Percentiles rank a stretch among this genome's conserved stretches.
Evolutionary conservation across 2,888 invertebrate species (phyloP).

Genomic region (Nysson spinosus): DNA sequence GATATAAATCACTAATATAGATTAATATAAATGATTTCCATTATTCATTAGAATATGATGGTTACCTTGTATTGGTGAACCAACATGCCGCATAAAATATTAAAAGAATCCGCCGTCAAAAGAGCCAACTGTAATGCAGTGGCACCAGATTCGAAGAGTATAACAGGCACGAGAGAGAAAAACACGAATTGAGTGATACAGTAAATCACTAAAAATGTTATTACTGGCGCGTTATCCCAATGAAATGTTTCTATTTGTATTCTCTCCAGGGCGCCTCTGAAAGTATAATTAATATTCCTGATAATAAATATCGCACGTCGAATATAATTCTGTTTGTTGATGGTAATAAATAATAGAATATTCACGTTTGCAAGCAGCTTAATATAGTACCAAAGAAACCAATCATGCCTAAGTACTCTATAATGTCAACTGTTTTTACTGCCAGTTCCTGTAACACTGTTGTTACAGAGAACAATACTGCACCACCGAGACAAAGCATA

Average conservation of each 20-base stretch:
- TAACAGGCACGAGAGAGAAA: slow-evolving; percentile 86
- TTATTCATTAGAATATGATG: slow-evolving; percentile 2
- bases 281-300: too few species aligned
- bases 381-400: slow-evolving; percentile 89
- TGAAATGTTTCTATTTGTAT: slow-evolving; percentile 83
- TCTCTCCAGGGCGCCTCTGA: slow-evolving; percentile 83
- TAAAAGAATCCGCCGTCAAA: slow-evolving; percentile 91
- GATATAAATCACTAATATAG: too few species aligned
- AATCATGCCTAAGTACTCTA: slow-evolving; percentile 89
- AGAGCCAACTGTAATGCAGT: slow-evolving; percentile 89
- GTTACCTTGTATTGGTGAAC: slow-evolving; percentile 88
- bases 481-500: slow-evolving; percentile 88
- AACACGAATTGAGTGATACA: slow-evolving; percentile 87
- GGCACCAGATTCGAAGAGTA: slow-evolving; percentile 88
- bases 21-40: not conserved
- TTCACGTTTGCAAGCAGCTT: slow-evolving; percentile 88
- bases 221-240: slow-evolving; percentile 82
- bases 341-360: too few species aligned
- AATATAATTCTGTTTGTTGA: too few species aligned
- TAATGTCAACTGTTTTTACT: slow-evolving; percentile 86
- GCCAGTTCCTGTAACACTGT: slow-evolving; percentile 90
- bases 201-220: slow-evolving; percentile 81
- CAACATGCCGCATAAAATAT: slow-evolving; percentile 87
- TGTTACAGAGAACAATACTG: slow-evolving; percentile 87
- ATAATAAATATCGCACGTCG: too few species aligned